A percentile compares a stretch with the other conserved stretches of the same genome.
Evolutionary conservation across 2,113 vertebrate species (phyloP).

Genomic region (Indicator indicator): DNA sequence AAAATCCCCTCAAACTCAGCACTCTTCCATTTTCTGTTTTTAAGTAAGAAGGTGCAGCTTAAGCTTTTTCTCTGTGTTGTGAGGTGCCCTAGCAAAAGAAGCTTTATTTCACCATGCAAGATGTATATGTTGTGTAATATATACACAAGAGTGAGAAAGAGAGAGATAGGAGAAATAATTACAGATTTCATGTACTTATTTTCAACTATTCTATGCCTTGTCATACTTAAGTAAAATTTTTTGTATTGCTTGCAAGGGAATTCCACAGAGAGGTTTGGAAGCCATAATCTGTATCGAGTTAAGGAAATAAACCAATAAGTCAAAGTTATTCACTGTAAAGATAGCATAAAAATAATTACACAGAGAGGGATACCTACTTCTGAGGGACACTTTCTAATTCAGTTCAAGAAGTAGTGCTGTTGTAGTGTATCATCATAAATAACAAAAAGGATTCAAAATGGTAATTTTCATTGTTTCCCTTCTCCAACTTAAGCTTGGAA

Average conservation of each 20-base stretch:
- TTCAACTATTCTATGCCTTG: neutral
- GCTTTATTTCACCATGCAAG: neutral
- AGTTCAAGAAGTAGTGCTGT: neutral
- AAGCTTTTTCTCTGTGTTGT: neutral
- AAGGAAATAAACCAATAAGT: neutral
- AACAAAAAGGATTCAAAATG: neutral
- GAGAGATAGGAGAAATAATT: neutral
- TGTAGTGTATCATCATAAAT: neutral
- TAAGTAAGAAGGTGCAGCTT: neutral
- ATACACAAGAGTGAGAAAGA: neutral
- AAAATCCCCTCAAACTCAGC: neutral
- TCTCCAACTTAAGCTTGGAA: neutral
- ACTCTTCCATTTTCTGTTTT: neutral
- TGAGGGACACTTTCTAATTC: neutral
- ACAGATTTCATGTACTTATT: neutral
- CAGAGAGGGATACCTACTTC: neutral
- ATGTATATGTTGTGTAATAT: neutral
- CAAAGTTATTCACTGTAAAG: neutral
- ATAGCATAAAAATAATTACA: neutral
- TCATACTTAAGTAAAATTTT: slow-evolving; percentile 13
- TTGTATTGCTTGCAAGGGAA: neutral
- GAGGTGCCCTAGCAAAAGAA: neutral
- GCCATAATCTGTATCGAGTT: neutral
- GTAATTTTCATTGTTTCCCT: neutral
- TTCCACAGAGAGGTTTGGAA: neutral